Percentiles rank a stretch among this genome's conserved stretches.
Conservation (phyloP, 2,888 invertebrate genomes). For the Quadriops clusia region DNA sequence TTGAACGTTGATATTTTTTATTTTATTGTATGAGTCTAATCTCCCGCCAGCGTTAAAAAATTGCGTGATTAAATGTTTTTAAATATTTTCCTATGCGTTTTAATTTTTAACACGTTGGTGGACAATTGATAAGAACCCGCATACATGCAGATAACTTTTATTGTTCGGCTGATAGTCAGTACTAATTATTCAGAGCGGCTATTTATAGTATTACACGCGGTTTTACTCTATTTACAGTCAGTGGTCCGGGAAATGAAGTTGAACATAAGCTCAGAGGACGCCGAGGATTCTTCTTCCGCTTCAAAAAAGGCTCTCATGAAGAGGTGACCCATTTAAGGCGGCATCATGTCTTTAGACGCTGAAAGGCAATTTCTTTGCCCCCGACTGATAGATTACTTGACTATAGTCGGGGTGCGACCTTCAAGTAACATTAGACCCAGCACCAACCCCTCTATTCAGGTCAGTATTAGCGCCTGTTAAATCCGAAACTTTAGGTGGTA, state of each 20-base stretch:
- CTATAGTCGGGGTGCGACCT: slow-evolving; percentile 88
- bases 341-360: slow-evolving; percentile 41
- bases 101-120: too few species aligned
- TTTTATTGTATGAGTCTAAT: too few species aligned
- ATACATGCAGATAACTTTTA: slow-evolving; percentile 7
- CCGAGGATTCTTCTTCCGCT: neutral
- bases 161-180: too few species aligned
- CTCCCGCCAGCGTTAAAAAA: too few species aligned
- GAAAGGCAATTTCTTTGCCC: slow-evolving; percentile 77
- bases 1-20: too few species aligned
- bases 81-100: too few species aligned
- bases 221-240: too few species aligned
- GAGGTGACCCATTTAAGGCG: slow-evolving; percentile 27
- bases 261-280: neutral
- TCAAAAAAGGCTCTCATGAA: slow-evolving; percentile 10
- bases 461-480: slow-evolving; percentile 32
- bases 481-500: too few species aligned
- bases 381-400: slow-evolving; percentile 88
- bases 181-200: too few species aligned
- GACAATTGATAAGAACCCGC: slow-evolving; percentile 11
- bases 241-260: slow-evolving; percentile 6
- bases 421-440: slow-evolving; percentile 49
- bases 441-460: slow-evolving; percentile 69
- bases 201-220: too few species aligned
- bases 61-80: too few species aligned